Base-by-base conservation (phyloP, 2,113 vertebrate genomes). In the Petrocephalus microphthalmus region DNA sequence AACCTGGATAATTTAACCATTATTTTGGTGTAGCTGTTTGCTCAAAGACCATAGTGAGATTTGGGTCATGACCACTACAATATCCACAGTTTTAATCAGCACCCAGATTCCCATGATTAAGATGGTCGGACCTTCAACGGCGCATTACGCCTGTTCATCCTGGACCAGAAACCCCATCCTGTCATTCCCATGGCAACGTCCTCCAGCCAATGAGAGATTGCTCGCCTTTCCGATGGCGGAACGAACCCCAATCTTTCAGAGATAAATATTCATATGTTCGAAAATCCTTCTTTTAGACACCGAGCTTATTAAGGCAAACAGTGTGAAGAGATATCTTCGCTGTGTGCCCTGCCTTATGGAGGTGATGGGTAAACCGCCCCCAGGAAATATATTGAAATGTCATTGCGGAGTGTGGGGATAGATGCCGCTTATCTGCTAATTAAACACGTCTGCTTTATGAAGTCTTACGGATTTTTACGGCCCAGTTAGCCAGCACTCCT, bases 221-320 rank as follows among this genome's bases (percentile, higher is more conserved):
- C 82, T 85, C 87, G 83, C 87, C 87, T 89, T 87, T 89, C 74
- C 88, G 87, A 88, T 71, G 33, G 87, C 81, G 89, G 89, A 91
- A 88, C 88, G 87, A 90, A 33, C 88, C 86, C 51, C 88, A 86
- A 84, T 88, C 60, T 89, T 86, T 89, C 33, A 56, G 56, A 84
- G 53, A 88, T 74, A 83, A 89, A 90, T 86, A 89, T 90, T 74
- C 89, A 49, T 57, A 25, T 19, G 57, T 83, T 89, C 87, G 67
- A 88, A 78, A 52, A 87, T 67, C 33, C 47, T 67, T 87, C 84
- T 89, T 88, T 84, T 52, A 78, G 89, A 51, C 56, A 53, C 60
- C 29, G 22, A 29, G 88, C 89, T 90, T 91, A 88, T 49, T 56
- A 88, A 86, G 87, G 91, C 90, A 91, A 91, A 91, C 88, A 89